Conservation (phyloP, 2,797 vertebrate species). For the Scarus forsteni region DNA sequence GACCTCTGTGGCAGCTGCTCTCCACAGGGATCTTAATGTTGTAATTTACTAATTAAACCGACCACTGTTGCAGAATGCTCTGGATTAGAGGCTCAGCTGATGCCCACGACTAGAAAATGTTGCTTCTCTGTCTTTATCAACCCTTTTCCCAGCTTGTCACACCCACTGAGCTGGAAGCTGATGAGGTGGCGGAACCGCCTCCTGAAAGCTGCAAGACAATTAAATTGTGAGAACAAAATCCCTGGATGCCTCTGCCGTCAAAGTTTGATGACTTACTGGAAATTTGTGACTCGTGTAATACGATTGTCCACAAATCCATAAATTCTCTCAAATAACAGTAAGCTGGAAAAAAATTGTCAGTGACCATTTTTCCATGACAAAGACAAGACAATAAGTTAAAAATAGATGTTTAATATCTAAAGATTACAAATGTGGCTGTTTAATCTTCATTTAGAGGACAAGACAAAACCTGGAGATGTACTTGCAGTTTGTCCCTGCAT, state of each 20-base stretch:
- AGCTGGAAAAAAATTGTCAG: too few species aligned
- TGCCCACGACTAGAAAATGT: neutral
- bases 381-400: too few species aligned
- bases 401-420: too few species aligned
- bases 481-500: too few species aligned
- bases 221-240: neutral
- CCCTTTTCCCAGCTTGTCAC: slow-evolving; percentile 2
- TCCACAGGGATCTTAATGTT: neutral
- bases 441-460: too few species aligned
- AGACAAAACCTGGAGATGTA: too few species aligned
- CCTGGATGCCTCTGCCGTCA: neutral
- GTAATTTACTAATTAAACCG: neutral
- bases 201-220: neutral
- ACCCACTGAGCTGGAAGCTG: neutral
- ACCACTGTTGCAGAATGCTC: neutral
- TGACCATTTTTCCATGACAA: too few species aligned
- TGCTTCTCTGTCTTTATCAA: neutral
- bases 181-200: neutral
- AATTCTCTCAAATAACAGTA: too few species aligned
- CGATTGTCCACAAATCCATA: neutral
- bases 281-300: neutral
- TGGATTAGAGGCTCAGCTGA: neutral
- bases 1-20: slow-evolving; percentile 1
- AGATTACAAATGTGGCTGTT: too few species aligned
- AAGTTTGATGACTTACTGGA: neutral